Conservation (phyloP, 2,113 vertebrate species). For the Poicephalus gulielmi region DNA sequence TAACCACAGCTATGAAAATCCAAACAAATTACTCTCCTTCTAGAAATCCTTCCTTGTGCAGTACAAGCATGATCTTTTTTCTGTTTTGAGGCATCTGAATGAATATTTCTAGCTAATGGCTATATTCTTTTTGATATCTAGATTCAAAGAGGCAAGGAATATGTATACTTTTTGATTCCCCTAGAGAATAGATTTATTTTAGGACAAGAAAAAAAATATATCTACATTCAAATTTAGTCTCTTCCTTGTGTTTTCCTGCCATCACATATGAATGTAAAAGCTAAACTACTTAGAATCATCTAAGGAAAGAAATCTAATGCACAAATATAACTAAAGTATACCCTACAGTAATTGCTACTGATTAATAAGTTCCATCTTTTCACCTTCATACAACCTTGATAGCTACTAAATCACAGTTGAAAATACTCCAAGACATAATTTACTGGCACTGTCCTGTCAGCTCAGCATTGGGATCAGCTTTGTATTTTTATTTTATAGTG, state of each 20-base stretch:
- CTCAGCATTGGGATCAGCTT: not conserved
- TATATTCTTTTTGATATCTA: constrained; percentile 32
- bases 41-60: constrained; percentile 3
- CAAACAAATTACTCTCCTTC: constrained; percentile 38
- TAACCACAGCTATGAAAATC: constrained; percentile 46
- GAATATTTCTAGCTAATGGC: constrained; percentile 50
- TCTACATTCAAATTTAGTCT: constrained; percentile 41
- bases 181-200: constrained; percentile 46
- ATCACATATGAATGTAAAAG: constrained; percentile 47
- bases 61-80: not conserved
- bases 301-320: constrained; percentile 50
- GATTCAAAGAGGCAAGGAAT: constrained; percentile 58
- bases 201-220: constrained; percentile 27
- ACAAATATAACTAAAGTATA: constrained; percentile 34
- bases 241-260: constrained; percentile 14
- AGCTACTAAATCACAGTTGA: constrained; percentile 34
- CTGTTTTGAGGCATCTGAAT: constrained; percentile 34
- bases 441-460: not conserved
- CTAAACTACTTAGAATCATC: constrained; percentile 35
- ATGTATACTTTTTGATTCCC: constrained; percentile 49
- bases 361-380: constrained; percentile 29
- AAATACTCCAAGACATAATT: constrained; percentile 41
- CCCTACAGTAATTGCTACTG: not conserved
- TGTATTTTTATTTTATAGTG: not conserved
- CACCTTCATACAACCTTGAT: not conserved